These are phyloP conservation scores for Lipophrys pholis DNA, from an alignment of 2,113 vertebrate species.

Conservation along the genomic window DNA sequence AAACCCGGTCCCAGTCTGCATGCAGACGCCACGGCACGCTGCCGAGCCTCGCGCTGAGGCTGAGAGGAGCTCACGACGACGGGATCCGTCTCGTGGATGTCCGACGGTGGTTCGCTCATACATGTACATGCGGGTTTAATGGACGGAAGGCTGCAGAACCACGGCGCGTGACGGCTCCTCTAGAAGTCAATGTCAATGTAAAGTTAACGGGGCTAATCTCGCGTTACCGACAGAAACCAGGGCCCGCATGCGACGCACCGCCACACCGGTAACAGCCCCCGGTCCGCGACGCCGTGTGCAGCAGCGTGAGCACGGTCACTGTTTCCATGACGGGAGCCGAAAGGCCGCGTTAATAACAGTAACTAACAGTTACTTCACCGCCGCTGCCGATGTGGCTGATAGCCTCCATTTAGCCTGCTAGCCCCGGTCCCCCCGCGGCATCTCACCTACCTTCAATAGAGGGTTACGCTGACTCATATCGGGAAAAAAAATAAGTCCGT, in stretches of 20 bases:
- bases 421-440: conserved; percentile 2
- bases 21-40: neutral
- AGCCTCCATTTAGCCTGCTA: conserved; percentile 45
- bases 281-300: neutral
- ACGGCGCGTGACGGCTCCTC: neutral
- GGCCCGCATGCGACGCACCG: too few species aligned
- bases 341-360: conserved; percentile 6
- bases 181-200: conserved; percentile 52
- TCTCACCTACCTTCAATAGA: conserved; percentile 61
- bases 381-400: conserved; percentile 15
- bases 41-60: conserved; percentile 2
- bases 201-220: conserved; percentile 21
- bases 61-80: conserved; percentile 4
- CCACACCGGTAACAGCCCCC: too few species aligned
- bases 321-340: conserved; percentile 37
- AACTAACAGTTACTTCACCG: neutral
- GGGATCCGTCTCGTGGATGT: neutral
- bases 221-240: neutral
- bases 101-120: too few species aligned
- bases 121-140: too few species aligned
- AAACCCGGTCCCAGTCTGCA: too few species aligned
- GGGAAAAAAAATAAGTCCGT: conserved; percentile 48
- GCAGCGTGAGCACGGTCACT: neutral
- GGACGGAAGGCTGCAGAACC: neutral
- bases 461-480: conserved; percentile 64